These are phyloP conservation scores for Pogonophryne albipinna DNA, from an alignment of 2,797 vertebrate genomes.

Conservation along the genomic window DNA sequence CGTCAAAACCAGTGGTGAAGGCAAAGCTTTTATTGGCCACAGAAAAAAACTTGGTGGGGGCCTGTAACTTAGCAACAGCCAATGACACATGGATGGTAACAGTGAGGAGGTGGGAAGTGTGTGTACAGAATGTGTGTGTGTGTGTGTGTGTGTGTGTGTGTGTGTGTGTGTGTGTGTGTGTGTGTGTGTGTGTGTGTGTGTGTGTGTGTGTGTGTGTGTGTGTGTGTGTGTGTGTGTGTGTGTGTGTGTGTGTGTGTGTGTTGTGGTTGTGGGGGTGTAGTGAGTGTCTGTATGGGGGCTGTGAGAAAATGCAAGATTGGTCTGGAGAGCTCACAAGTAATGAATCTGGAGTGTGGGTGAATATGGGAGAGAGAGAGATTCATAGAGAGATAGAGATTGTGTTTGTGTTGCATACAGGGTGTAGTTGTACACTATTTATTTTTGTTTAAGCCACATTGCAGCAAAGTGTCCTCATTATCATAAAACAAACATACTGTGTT, in stretches of 20 bases:
- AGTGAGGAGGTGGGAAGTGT: slow-evolving; percentile 76
- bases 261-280: slow-evolving; percentile 71
- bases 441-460: slow-evolving; percentile 31
- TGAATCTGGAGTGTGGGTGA: slow-evolving; percentile 64
- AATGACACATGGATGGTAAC: slow-evolving; percentile 74
- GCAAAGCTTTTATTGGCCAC: slow-evolving; percentile 61
- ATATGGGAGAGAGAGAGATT: slow-evolving; percentile 21
- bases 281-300: slow-evolving; percentile 67
- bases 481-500: neutral
- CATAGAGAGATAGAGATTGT: slow-evolving; percentile 13
- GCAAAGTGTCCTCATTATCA: slow-evolving; percentile 21
- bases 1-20: slow-evolving; percentile 58
- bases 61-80: slow-evolving; percentile 83
- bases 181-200: too few relatives aligned
- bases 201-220: too few relatives aligned
- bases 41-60: slow-evolving; percentile 66
- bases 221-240: slow-evolving; percentile 22
- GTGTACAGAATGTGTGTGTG: too few relatives aligned
- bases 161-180: too few relatives aligned
- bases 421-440: slow-evolving; percentile 36
- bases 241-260: slow-evolving; percentile 49
- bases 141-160: too few relatives aligned
- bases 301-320: slow-evolving; percentile 78
- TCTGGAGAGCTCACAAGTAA: slow-evolving; percentile 74
- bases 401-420: slow-evolving; percentile 34